These are phyloP conservation scores for Promerops cafer DNA, from an alignment of 2,113 vertebrate species.

Conservation along the genomic window DNA sequence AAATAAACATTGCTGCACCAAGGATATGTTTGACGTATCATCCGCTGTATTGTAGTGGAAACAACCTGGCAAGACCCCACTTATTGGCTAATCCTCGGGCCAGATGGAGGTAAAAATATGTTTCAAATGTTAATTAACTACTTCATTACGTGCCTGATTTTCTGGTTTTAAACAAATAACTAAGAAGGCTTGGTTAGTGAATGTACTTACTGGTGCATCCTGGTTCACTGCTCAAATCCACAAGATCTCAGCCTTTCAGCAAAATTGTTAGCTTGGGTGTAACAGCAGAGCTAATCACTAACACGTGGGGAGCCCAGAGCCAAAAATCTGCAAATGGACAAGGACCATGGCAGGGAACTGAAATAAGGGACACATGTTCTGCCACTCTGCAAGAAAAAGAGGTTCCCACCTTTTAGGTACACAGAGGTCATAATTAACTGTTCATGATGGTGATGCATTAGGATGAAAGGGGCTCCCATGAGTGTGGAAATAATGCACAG, in stretches of 20 bases:
- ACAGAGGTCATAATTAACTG: background rate
- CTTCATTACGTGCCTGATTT: background rate
- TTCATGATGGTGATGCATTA: background rate
- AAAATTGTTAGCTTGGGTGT: background rate
- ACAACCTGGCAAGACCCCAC: background rate
- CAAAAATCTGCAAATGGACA: background rate
- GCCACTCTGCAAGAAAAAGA: background rate
- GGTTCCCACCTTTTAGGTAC: background rate
- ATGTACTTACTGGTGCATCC: background rate
- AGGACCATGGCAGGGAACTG: background rate
- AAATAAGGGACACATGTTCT: background rate
- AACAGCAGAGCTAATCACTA: background rate
- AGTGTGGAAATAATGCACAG: background rate
- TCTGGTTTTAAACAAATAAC: background rate
- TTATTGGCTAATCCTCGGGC: background rate
- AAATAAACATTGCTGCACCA: slow-evolving; percentile 14
- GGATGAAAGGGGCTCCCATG: background rate
- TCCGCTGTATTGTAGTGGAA: background rate
- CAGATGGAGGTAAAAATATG: background rate
- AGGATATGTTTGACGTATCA: background rate
- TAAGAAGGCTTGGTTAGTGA: background rate
- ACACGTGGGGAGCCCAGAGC: background rate
- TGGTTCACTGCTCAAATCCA: background rate
- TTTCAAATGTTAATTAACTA: slow-evolving; percentile 15
- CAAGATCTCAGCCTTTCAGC: background rate